Evolutionary conservation across 1,140 invertebrate species (phyloP).

Genomic region (Aphelenchoides besseyi): DNA sequence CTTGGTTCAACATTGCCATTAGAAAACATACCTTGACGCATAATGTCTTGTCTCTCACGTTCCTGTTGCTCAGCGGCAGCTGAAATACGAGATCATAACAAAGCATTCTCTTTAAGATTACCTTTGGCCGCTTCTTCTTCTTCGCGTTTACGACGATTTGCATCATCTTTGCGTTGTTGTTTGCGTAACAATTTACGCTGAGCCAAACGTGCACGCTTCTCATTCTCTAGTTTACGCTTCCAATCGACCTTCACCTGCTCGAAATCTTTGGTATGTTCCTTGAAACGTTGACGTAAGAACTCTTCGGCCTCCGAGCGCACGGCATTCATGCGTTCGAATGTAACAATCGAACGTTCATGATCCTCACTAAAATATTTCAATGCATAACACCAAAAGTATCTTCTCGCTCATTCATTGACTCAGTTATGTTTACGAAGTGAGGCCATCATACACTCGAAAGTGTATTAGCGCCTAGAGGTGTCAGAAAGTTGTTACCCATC

Average conservation of each 20-base stretch:
- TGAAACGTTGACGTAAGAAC: constrained; percentile 48
- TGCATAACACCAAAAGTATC: constrained; percentile 18
- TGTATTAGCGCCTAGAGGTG: no score
- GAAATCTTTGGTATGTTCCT: constrained; percentile 44
- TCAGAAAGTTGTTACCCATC: constrained; percentile 11
- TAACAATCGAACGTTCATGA: constrained; percentile 39
- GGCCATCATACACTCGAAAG: neutral
- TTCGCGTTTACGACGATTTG: neutral
- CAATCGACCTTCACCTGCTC: constrained; percentile 31
- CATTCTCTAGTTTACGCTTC: constrained; percentile 36
- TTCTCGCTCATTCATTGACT: constrained; percentile 10
- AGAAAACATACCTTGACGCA: no score
- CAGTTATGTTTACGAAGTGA: constrained; percentile 15
- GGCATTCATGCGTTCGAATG: constrained; percentile 41
- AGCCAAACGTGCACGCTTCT: constrained; percentile 31
- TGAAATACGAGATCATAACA: no score
- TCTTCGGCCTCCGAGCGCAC: constrained; percentile 43
- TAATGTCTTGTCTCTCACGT: constrained; percentile 32
- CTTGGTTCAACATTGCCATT: no score
- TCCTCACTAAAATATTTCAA: constrained; percentile 49
- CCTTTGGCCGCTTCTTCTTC: constrained; percentile 34
- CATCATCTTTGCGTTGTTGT: constrained; percentile 20
- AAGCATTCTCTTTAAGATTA: constrained; percentile 37
- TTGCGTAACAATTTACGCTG: constrained; percentile 39
- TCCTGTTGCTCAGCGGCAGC: constrained; percentile 55